phyloP scores from a whole-genome alignment of 2,888 invertebrate genomes.

The Pterobdella sp. region DNA sequence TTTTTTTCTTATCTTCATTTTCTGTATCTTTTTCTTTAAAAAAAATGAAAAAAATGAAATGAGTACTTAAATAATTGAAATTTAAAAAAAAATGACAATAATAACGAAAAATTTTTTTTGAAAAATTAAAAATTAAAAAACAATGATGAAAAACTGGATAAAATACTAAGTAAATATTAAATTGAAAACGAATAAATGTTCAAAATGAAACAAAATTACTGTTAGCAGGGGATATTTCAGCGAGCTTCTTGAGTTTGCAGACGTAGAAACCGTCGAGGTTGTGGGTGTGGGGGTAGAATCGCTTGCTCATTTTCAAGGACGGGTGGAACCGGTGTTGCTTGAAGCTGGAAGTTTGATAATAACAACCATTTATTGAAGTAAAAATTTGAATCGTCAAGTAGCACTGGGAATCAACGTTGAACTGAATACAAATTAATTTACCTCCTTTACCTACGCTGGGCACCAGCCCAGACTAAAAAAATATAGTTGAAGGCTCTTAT shows the following conservation, averaged over 20 bases:
- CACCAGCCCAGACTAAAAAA: too few relatives aligned
- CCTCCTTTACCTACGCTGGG: too few relatives aligned
- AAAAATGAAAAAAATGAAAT: not conserved
- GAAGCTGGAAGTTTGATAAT: slow-evolving; percentile 52
- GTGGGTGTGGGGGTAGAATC: slow-evolving; percentile 95
- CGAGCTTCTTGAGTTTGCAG: slow-evolving; percentile 88
- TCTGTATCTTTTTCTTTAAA: slow-evolving; percentile 13
- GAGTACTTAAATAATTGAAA: not conserved
- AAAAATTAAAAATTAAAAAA: not conserved
- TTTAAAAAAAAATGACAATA: too few relatives aligned
- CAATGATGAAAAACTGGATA: too few relatives aligned
- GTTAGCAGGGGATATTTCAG: slow-evolving; percentile 43
- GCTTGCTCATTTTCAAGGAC: slow-evolving; percentile 72
- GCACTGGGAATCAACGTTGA: too few relatives aligned
- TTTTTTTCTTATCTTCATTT: not conserved
- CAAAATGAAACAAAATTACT: not conserved
- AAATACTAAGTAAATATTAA: not conserved
- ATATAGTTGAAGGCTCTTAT: too few relatives aligned
- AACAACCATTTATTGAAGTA: too few relatives aligned
- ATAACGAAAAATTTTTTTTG: not conserved
- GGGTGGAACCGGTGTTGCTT: slow-evolving; percentile 70
- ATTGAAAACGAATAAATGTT: not conserved
- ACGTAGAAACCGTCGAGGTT: slow-evolving; percentile 99
- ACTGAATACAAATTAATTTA: too few relatives aligned
- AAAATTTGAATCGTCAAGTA: too few relatives aligned